Evolutionary conservation across 2,888 invertebrate genomes (phyloP).

Genomic region (Serrognathus titanus): DNA sequence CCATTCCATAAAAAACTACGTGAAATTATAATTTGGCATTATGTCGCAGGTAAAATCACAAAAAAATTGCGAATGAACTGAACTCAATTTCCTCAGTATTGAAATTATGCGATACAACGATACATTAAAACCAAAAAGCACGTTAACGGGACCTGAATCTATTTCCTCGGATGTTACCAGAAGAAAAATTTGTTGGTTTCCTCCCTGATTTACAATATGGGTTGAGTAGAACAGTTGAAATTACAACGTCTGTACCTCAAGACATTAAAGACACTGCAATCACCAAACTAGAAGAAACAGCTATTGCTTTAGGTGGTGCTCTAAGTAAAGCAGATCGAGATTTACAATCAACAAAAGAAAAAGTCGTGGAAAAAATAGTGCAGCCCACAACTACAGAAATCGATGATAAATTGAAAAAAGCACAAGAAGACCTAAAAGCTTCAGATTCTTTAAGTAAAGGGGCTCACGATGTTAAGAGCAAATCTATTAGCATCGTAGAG

Average conservation of each 20-base stretch:
- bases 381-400: no score
- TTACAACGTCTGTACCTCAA: no score
- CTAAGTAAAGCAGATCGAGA: neutral
- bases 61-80: no score
- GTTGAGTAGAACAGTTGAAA: no score
- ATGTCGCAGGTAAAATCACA: no score
- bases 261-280: neutral
- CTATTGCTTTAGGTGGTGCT: neutral
- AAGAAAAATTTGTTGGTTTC: no score
- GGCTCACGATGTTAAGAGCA: no score
- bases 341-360: neutral
- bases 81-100: conserved; percentile 25
- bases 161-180: no score
- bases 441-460: neutral
- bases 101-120: conserved; percentile 27
- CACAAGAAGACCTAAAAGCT: conserved; percentile 6
- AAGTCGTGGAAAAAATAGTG: neutral
- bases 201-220: no score
- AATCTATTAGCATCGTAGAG: no score
- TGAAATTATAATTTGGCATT: no score
- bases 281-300: neutral
- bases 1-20: no score
- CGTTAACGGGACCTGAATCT: neutral
- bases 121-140: neutral
- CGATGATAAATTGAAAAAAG: neutral